Evolutionary conservation across 2,113 vertebrate genomes (phyloP), one percentile per base, ranked within the genome.

Genomic region (Penelope pileata): DNA sequence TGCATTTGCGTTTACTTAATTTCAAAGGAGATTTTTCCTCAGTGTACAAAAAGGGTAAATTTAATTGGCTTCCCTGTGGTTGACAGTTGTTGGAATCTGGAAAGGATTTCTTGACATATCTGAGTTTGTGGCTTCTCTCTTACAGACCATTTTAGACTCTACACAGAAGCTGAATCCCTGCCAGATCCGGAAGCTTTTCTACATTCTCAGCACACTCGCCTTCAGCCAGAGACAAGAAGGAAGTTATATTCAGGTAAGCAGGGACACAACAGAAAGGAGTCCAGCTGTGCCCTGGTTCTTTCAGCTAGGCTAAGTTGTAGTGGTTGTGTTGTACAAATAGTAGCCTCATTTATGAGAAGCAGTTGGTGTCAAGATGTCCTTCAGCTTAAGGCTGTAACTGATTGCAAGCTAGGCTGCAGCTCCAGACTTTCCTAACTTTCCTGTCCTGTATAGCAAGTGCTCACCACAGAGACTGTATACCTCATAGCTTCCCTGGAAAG

Each of bases 161-260:
- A 98, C 99, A 96, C 99, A 99, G 94, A 99, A 99, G 94, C 97
- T 99, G 88, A 98, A 97, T 15, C 98, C 98, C 3, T 98, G 98
- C 90, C 99, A 99, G 96, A 99, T 99, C 91, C 98, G 99, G 72
- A 99, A 98, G 94, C 98, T 99, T n/a, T 99, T 99, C 96, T 97
- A 97, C 81, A 97, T 99, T 79, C 98, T 99, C 63, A 99, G 99
- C 97, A 97, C 86, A 2, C 91, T 99, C 69, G 99, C 99, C 3
- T 99, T 99, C 88, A 98, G 98, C 83, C 98, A 98, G 48, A 98
- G 98, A 69, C 97, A 98, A 48, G 98, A 98, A 88, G 98, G 98
- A 32, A 98, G 96, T 92, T 98, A 99, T 83, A 99, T 99, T 93
- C 99, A 99, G 99, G 99, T 99, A 91, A 91, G 90, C 51, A 92